phyloP scores from a whole-genome alignment of 2,888 invertebrate genomes.

The Entomobrya proxima region DNA sequence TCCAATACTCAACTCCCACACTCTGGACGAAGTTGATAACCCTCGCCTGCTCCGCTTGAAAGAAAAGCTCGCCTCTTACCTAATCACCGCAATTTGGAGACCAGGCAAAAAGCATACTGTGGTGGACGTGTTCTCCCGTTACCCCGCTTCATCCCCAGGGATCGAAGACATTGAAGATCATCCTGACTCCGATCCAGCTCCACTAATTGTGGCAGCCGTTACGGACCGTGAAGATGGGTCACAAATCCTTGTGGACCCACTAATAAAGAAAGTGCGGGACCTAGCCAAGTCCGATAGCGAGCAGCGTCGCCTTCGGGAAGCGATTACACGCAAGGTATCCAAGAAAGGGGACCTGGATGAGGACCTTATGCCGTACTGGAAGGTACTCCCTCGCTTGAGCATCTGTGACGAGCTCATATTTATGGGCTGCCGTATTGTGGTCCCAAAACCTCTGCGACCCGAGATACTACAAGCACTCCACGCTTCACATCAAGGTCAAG shows the following conservation, averaged over 20 bases:
- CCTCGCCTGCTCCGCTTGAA: slow-evolving; percentile 1
- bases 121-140: slow-evolving; percentile 27
- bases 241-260: no score
- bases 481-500: slow-evolving; percentile 71
- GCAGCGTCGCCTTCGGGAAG: neutral
- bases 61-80: slow-evolving; percentile 9
- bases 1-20: neutral
- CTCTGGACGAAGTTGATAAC: slow-evolving; percentile 7
- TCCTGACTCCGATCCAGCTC: neutral
- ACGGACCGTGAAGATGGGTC: neutral
- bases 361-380: slow-evolving; percentile 13
- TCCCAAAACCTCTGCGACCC: slow-evolving; percentile 6
- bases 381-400: neutral
- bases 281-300: neutral
- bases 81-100: neutral
- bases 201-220: neutral
- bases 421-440: neutral
- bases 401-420: neutral
- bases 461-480: slow-evolving; percentile 72
- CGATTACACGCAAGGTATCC: neutral
- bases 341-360: neutral
- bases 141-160: neutral
- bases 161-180: neutral
- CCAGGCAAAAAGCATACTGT: slow-evolving; percentile 26
- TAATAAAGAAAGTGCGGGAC: neutral